Evolutionary conservation across 2,113 vertebrate genomes (phyloP), one percentile per base, ranked within the genome.

Genomic region (Rhipidura dahli): DNA sequence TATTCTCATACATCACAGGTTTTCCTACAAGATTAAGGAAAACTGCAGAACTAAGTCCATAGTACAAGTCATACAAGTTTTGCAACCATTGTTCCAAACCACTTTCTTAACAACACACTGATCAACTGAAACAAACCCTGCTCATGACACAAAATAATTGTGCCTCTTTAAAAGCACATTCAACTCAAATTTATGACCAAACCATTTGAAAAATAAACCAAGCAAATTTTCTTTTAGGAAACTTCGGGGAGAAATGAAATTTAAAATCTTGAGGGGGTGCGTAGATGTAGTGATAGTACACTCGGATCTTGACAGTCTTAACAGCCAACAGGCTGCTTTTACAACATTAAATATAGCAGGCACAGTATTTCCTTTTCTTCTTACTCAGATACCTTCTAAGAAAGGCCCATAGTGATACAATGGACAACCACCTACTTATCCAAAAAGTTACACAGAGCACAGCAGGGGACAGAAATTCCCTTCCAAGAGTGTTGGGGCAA

Each of bases 251-350:
- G 21, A 90, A 64, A 71, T 6, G 5, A 45, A 59, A 64, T 50
- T 53, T 49, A 63, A 90, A 93, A 16, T 35, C 20, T 40, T 35
- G 11, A 54, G 15, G 13, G n/a, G 18, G 18, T 75, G 70, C 3
- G 14, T 22, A 44, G 33, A 28, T 4, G 9, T 22, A 76, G 7
- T 47, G 35, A 54, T 6, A 79, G 16, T 5, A 47, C 9, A 11
- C 24, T 73, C 17, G 0, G 37, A 80, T 30, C 44, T 3, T 37
- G 7, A 50, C 51, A 54, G 30, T 0, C 0, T 20, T 5, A 51
- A n/a, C 8, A 84, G 64, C 33, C 60, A 70, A 23, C 3, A 5
- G 3, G 20, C 16, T 89, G 42, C 30, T 95, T 83, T 70, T 54
- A 65, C 56, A 68, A 8, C 9, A 61, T 3, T 13, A 61, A 89